Conservation (phyloP, 2,888 invertebrate genomes). For the Drymonia ruficornis region DNA sequence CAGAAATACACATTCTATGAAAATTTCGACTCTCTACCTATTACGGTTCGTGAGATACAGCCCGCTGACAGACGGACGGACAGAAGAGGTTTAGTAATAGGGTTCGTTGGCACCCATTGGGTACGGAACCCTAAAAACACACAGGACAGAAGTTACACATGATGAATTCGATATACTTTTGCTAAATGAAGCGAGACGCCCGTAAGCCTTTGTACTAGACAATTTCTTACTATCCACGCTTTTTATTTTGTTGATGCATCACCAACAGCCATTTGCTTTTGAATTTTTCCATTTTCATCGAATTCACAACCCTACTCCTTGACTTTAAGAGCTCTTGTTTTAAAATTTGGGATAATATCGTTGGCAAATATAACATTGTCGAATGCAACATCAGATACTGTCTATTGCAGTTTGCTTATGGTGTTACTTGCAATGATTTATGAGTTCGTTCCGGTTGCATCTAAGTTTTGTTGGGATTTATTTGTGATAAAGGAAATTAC, state of each 20-base stretch:
- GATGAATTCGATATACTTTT: conserved; percentile 81
- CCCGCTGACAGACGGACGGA: too few relatives aligned
- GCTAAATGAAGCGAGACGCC: conserved; percentile 81
- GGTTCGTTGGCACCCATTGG: too few relatives aligned
- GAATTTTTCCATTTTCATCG: conserved; percentile 2
- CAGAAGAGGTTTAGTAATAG: too few relatives aligned
- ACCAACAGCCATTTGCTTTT: conserved; percentile 37
- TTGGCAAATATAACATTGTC: conserved; percentile 22
- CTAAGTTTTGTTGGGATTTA: conserved; percentile 44
- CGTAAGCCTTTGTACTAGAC: conserved; percentile 58
- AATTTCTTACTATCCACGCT: conserved; percentile 54
- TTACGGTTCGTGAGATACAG: too few relatives aligned
- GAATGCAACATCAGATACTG: conserved; percentile 58
- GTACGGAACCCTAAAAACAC: too few relatives aligned
- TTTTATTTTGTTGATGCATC: conserved; percentile 57
- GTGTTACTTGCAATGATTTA: conserved; percentile 68
- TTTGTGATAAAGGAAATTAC: conserved; percentile 27
- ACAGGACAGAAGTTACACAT: conserved; percentile 59
- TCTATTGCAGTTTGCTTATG: conserved; percentile 63
- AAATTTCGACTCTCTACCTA: too few relatives aligned
- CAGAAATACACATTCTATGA: too few relatives aligned
- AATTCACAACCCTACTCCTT: conserved; percentile 39
- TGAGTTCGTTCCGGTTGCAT: conserved; percentile 58
- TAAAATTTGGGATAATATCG: conserved; percentile 10
- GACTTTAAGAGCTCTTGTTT: conserved; percentile 8